Conservation (phyloP, 2,113 vertebrate genomes). For the Pseudorectes ferrugineus region DNA sequence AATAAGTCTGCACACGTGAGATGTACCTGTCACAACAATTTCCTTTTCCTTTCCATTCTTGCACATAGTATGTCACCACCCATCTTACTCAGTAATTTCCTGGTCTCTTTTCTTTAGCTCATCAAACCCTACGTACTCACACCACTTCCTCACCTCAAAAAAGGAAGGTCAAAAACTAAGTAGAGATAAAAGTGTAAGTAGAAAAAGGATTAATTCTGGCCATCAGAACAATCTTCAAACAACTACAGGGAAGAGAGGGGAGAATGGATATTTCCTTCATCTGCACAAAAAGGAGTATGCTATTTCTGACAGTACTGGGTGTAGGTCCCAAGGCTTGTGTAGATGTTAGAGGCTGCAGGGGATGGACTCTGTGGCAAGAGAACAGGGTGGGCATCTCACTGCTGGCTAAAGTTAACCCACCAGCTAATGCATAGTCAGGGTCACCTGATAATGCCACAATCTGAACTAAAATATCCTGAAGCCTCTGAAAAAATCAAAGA, state of each 20-base stretch:
- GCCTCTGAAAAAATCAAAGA: neutral
- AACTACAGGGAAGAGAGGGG: neutral
- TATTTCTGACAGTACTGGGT: neutral
- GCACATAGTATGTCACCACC: neutral
- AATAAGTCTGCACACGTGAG: neutral
- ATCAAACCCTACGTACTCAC: neutral
- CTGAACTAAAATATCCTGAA: neutral
- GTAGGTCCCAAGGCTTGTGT: neutral
- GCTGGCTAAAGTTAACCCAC: neutral
- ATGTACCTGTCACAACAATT: rapidly evolving
- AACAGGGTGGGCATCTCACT: neutral
- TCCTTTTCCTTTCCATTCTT: neutral
- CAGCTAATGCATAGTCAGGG: neutral
- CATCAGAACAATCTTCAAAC: neutral
- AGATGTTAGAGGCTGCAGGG: neutral
- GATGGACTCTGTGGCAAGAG: neutral
- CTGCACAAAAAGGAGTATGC: neutral
- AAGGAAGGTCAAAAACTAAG: neutral
- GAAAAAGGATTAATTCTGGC: neutral
- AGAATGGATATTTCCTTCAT: neutral
- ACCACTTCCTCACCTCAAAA: neutral
- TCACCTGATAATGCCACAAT: neutral
- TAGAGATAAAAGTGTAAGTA: neutral
- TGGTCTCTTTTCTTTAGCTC: neutral
- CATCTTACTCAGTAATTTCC: neutral